A percentile compares a stretch with the other conserved stretches of the same genome.
Conservation (phyloP, 2,888 invertebrate genomes). For the Andrena praecox region DNA sequence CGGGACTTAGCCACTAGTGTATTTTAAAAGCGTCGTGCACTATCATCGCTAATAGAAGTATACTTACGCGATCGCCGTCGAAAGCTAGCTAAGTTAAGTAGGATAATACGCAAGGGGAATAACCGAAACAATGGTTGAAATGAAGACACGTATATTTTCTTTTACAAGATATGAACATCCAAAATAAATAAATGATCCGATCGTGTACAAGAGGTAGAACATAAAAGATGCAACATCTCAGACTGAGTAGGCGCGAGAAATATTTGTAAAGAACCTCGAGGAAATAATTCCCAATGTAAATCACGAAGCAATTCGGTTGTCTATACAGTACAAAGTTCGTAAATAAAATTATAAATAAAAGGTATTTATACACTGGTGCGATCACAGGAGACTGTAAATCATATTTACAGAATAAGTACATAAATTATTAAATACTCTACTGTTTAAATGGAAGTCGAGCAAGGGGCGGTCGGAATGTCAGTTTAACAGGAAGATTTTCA, state of each 20-base stretch:
- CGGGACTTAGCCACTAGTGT: conserved; percentile 9
- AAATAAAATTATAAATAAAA: conserved; percentile 49
- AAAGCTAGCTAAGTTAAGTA: conserved; percentile 24
- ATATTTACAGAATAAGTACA: conserved; percentile 54
- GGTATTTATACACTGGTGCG: conserved; percentile 39
- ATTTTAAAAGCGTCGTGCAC: conserved; percentile 55
- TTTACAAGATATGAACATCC: conserved; percentile 42
- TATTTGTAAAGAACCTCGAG: conserved; percentile 5
- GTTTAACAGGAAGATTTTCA: background rate
- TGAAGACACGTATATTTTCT: conserved; percentile 59
- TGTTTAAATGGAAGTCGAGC: conserved; percentile 16
- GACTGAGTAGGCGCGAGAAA: conserved; percentile 1
- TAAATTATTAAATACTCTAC: conserved; percentile 33
- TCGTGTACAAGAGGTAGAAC: conserved; percentile 50
- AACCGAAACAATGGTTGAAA: conserved; percentile 58
- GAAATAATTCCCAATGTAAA: conserved; percentile 4
- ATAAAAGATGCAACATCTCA: conserved; percentile 38
- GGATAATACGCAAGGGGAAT: conserved; percentile 48
- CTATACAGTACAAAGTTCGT: conserved; percentile 23
- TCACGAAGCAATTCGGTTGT: background rate
- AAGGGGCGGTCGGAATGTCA: conserved; percentile 2
- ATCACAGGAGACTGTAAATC: conserved; percentile 40
- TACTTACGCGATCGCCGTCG: conserved; percentile 38
- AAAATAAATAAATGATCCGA: conserved; percentile 50
- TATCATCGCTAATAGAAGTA: conserved; percentile 12